Evolutionary conservation across 1,140 invertebrate genomes (phyloP), one percentile per base, ranked within the genome.

Genomic region (Cydia strobilella): DNA sequence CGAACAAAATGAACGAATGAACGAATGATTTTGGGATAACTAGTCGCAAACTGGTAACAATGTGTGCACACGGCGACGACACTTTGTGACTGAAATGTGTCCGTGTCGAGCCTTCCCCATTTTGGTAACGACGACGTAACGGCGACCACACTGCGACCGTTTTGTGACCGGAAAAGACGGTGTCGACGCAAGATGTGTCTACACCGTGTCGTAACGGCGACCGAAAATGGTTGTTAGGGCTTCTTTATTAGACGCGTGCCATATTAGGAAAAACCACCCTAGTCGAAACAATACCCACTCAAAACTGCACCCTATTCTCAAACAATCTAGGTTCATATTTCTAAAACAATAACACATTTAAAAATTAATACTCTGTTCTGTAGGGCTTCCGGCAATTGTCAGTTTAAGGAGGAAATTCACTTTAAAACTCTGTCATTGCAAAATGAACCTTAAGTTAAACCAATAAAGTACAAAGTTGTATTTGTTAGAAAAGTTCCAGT

Each of bases 391-490:
- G 23, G 23, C 63, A 35, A 66, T 66, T 66, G 25, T 66, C 23
- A 66, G 27, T 27, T 66, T 66, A 66, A 66, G 63, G 27, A 66
- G 63, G 63, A 66, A 66, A 66, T 66, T 66, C 63, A 66, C 23
- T 66, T 66, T 66, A 25, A 66, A 66, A n/a, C 0, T 27, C 7
- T 27, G 2, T 9, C 59, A 25, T 7, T 18, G 4, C 15, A 54
- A 54, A 54, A 18, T 54, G 51, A 54, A 54, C 51, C n/a, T 54
- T 54, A 54, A 20, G 9, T 6, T 2, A 18, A 54, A 54, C 1
- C 1, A 54, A 54, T 54, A 20, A 54, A 15, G n/a, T 18, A 18
- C 6, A 54, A 15, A 15, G 6, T 15, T 15, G 45, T 48, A 15
- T 13, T 48, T 13, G 45, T 48, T 48, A 3, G 45, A 48, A 15